These are phyloP conservation scores for Nesogale talazaci DNA, from an alignment of 2,113 vertebrate genomes.

Conservation along the genomic window DNA sequence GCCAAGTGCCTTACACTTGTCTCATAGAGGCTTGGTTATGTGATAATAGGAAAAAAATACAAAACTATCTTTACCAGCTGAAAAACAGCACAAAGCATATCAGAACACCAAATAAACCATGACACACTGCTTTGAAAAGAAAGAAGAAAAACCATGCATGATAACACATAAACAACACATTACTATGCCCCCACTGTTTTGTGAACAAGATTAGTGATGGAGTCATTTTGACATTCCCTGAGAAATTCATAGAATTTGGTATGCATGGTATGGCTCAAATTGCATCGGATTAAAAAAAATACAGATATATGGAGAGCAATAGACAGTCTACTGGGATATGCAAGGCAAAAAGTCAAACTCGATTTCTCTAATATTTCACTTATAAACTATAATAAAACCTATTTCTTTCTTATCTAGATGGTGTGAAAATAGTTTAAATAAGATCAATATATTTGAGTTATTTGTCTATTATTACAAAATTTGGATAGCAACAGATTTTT, in stretches of 20 bases:
- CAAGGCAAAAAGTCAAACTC: neutral
- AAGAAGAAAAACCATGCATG: neutral
- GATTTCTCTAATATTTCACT: neutral
- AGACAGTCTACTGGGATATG: neutral
- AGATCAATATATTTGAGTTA: constrained; percentile 2
- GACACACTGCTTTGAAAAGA: neutral
- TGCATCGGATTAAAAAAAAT: neutral
- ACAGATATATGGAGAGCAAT: neutral
- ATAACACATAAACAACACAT: neutral
- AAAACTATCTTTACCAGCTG: neutral
- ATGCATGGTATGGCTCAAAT: neutral
- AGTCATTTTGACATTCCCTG: neutral
- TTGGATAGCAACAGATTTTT: constrained; percentile 2
- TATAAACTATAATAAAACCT: neutral
- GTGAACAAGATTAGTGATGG: neutral
- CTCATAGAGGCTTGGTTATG: neutral
- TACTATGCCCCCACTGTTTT: neutral
- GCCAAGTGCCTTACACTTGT: neutral
- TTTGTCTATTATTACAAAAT: neutral
- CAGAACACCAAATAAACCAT: constrained; percentile 16
- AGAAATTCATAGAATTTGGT: neutral
- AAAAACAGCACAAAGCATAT: constrained; percentile 12
- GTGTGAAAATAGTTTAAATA: neutral
- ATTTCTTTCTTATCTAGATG: neutral
- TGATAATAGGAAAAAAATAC: constrained; percentile 30